Percentiles rank a stretch among this genome's conserved stretches.
These are phyloP conservation scores for Montipora capitata DNA, from an alignment of 92 coral and sea anemone species.

Conservation along the genomic window DNA sequence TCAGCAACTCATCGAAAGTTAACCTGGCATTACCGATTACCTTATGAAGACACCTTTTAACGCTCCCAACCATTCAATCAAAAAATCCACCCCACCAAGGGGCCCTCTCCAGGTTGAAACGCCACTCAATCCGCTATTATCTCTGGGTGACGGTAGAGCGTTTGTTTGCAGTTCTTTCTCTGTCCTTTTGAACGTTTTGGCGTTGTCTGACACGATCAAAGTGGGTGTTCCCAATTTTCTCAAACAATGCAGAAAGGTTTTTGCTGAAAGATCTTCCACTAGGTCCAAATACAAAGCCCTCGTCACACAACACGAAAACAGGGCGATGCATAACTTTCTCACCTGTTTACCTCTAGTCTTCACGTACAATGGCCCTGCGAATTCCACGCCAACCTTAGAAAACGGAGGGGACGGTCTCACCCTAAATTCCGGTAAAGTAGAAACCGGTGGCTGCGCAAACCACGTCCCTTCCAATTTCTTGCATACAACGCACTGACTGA, in stretches of 20 bases:
- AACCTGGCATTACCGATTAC: too few relatives aligned
- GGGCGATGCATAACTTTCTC: conserved; percentile 22
- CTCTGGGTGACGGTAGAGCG: conserved; percentile 22
- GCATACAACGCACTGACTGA: conserved; percentile 35
- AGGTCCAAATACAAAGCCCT: conserved; percentile 51
- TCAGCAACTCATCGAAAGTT: too few relatives aligned
- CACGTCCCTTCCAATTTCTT: conserved; percentile 55
- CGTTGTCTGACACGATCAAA: conserved; percentile 49
- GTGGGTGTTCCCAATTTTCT: conserved; percentile 46
- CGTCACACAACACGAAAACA: conserved; percentile 54
- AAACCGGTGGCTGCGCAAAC: conserved; percentile 25
- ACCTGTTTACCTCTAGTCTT: background rate
- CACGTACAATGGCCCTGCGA: conserved; percentile 56
- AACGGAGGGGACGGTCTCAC: conserved; percentile 43
- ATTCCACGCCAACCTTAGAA: conserved; percentile 52
- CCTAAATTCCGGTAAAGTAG: conserved; percentile 47
- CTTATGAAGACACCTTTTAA: too few relatives aligned
- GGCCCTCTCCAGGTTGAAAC: too few relatives aligned
- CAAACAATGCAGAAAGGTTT: conserved; percentile 28
- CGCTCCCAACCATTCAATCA: too few relatives aligned
- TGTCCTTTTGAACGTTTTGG: conserved; percentile 25
- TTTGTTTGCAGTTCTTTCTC: conserved; percentile 3
- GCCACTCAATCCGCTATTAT: background rate
- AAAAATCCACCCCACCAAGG: too few relatives aligned
- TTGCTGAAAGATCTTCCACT: conserved; percentile 25